Evolutionary conservation across 2,888 invertebrate genomes (phyloP).

Genomic region (Phania funesta): DNA sequence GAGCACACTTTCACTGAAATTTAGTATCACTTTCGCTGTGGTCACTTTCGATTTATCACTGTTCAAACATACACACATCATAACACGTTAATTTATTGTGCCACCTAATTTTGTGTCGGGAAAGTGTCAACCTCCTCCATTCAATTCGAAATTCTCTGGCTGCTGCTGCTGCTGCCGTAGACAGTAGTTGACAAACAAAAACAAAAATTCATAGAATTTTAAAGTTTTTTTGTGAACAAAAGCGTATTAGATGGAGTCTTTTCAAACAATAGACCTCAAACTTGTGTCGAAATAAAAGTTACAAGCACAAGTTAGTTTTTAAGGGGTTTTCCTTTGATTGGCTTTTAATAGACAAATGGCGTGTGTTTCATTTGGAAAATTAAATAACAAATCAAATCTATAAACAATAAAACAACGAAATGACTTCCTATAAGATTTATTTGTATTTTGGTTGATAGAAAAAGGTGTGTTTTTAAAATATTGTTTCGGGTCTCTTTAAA

Average conservation of each 20-base stretch:
- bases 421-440: constrained; percentile 38
- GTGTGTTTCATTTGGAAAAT: constrained; percentile 63
- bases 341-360: constrained; percentile 66
- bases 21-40: not conserved
- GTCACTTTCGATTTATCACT: constrained; percentile 21
- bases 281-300: not conserved
- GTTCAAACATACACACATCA: not conserved
- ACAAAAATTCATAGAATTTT: constrained; percentile 19
- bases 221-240: not conserved
- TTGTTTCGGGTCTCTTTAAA: constrained; percentile 13
- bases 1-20: constrained; percentile 33
- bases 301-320: not conserved
- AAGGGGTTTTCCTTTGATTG: constrained; percentile 53
- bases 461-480: constrained; percentile 34
- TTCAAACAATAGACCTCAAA: not conserved
- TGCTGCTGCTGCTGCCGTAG: constrained; percentile 5
- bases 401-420: constrained; percentile 48
- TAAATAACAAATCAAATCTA: constrained; percentile 57
- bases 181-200: constrained; percentile 38
- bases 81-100: not conserved
- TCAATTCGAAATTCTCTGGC: not conserved
- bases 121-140: constrained; percentile 29
- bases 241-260: constrained; percentile 3
- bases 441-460: constrained; percentile 3
- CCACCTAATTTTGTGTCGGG: constrained; percentile 29